Percentiles rank a stretch among this genome's conserved stretches.
These are phyloP conservation scores for Subanguina moxae DNA, from an alignment of 1,140 invertebrate species.

Conservation along the genomic window DNA sequence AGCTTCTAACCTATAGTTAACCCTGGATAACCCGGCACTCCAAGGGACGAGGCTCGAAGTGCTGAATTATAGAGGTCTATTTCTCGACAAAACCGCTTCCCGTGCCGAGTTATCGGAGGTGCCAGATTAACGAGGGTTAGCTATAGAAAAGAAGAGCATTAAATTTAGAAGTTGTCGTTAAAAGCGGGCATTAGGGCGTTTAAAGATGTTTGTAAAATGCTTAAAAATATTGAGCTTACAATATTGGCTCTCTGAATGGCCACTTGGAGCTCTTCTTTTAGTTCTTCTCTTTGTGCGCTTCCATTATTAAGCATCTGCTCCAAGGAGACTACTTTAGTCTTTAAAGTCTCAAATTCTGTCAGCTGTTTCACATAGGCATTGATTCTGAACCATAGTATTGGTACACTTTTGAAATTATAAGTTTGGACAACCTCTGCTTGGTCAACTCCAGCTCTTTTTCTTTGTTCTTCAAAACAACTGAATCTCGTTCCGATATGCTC, in stretches of 20 bases:
- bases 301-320: conserved; percentile 26
- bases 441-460: conserved; percentile 14
- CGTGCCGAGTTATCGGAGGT: no score
- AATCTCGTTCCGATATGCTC: neutral
- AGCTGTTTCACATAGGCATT: conserved; percentile 26
- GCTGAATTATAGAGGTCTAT: no score
- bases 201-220: conserved; percentile 9
- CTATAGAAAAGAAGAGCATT: no score
- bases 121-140: no score
- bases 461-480: conserved; percentile 14
- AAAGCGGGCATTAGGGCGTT: neutral
- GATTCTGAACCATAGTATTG: conserved; percentile 9
- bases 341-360: conserved; percentile 13
- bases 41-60: no score
- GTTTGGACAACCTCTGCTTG: conserved; percentile 6
- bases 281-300: conserved; percentile 11
- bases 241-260: conserved; percentile 24
- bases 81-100: no score
- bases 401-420: neutral
- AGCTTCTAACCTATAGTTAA: no score
- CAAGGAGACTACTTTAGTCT: conserved; percentile 22
- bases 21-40: no score
- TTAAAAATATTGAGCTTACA: conserved; percentile 19
- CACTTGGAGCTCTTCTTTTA: conserved; percentile 13
- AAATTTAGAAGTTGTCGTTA: no score